Evolutionary conservation across 1,140 invertebrate genomes (phyloP).

Genomic region (Procambarus virginalis): DNA sequence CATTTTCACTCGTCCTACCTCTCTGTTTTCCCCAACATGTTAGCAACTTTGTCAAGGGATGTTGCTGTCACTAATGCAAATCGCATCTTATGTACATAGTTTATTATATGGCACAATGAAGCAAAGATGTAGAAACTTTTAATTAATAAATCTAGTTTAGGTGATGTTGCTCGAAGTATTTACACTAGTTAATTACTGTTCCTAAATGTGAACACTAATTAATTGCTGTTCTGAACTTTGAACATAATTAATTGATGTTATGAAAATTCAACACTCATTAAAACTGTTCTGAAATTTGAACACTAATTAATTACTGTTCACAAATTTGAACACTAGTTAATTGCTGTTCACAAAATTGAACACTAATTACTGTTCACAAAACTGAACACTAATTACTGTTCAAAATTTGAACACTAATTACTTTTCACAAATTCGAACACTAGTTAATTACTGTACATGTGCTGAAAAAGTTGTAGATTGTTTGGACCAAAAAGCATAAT

Average conservation of each 20-base stretch:
- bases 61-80: slow-evolving; percentile 22
- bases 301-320: neutral
- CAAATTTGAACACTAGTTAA: neutral
- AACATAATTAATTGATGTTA: no score
- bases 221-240: no score
- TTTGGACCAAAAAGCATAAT: no score
- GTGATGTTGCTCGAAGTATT: slow-evolving; percentile 15
- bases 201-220: no score
- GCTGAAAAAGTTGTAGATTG: neutral
- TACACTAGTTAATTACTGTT: neutral
- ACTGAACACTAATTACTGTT: no score
- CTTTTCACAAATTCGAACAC: no score
- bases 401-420: no score
- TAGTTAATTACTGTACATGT: slow-evolving; percentile 34
- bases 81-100: slow-evolving; percentile 42
- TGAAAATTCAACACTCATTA: no score
- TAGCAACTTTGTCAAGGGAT: slow-evolving; percentile 1
- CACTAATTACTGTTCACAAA: no score
- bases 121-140: slow-evolving; percentile 60
- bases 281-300: slow-evolving; percentile 29
- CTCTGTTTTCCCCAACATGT: neutral
- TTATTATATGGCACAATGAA: slow-evolving; percentile 56
- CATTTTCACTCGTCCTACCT: neutral
- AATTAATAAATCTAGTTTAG: slow-evolving; percentile 29
- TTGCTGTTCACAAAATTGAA: no score